Base-by-base conservation (phyloP, 2,113 vertebrate genomes). In the Petrocephalus microphthalmus region DNA sequence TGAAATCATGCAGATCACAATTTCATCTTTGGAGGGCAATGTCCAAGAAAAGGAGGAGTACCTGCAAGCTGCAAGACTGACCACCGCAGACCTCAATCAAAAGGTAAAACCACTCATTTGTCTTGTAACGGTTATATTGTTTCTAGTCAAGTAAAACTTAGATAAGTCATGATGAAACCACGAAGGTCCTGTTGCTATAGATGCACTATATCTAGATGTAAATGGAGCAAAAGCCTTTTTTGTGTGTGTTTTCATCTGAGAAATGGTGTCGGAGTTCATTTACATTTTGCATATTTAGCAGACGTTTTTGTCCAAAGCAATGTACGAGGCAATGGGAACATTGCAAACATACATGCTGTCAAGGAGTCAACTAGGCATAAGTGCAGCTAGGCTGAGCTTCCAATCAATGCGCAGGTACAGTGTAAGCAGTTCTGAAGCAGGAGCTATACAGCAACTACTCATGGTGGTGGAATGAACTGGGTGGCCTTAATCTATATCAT, bases 21-120 rank as follows among this genome's bases (percentile, higher is more conserved):
- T 94, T 0, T 53, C 91, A 25, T 45, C 89, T 7, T 89, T 95
- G 91, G 93, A 95, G 92, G 85, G 22, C 25, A 93, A 93, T 54
- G 92, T 92, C 13, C 89, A 92, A 45, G 90, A 91, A 87, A 91
- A 95, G 56, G 92, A 95, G 89, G 91, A 93, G 17, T 88, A 95
- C 10, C 84, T 96, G 33, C 90, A 94, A 51, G 87, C 87, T 86
- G 86, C 90, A 4, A 88, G 89, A 60, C 19, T 19, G 82, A 94
- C 94, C 87, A 95, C 94, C 19, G 42, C 2, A 0, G 84, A 90
- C 37, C 93, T 95, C 49, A 88, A 78, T 88, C 33, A 93, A 92
- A 94, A 95, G 93, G 96, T 96, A 94, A 20, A 60, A 42, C 0
- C 7, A 2, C 0, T 42, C 20, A 19, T 42, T 42, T 22, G 19